phyloP scores from a whole-genome alignment of 2,113 vertebrate species.

The western clawed frog (Xenopus tropicalis) region UCB_Xtro_10.0 CM004451.2:63584001-63584500 shows the following conservation, averaged over 20 bases:
- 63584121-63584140: not conserved
- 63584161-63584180: not conserved
- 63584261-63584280: not conserved
- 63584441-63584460: slow-evolving; percentile 6
- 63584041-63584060: slow-evolving; percentile 31
- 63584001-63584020: slow-evolving; percentile 1
- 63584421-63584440: slow-evolving; percentile 18
- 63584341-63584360: not conserved
- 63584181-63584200: not conserved
- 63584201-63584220: not conserved
- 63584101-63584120: not conserved
- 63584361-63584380: slow-evolving; percentile 5
- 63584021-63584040: not conserved
- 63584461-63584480: not conserved
- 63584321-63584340: not conserved
- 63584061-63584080: slow-evolving; percentile 29
- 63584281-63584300: not conserved
- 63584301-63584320: not conserved
- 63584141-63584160: not conserved
- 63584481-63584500: not conserved
- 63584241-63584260: not conserved
- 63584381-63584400: slow-evolving; percentile 1
- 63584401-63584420: slow-evolving; percentile 7
- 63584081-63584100: not conserved
- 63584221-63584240: not conserved